Evolutionary conservation across 1,140 invertebrate species (phyloP), one percentile per base, ranked within the genome.

Genomic region (Steinernema feltiae): DNA sequence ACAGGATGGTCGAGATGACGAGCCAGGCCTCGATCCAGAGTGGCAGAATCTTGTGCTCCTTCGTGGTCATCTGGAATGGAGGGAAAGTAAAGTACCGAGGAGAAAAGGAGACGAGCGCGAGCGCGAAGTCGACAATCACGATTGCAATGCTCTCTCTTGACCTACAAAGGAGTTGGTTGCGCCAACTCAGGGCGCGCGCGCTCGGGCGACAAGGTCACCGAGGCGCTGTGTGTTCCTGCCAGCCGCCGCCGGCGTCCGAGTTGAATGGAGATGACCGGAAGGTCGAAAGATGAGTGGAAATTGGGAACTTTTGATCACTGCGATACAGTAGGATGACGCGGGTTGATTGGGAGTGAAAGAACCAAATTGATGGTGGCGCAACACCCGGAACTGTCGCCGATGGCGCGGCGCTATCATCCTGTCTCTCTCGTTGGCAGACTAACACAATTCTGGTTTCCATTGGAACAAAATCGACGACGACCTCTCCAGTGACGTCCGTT

Each of bases 11-110:
- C 17, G 82, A 83, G 12, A 77, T 46, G 12, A 82, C 31, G 3
- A 85, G 79, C 82, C 82, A 83, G 21, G 69, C 48, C 30, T 82
- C 76, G 29, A 83, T 73, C 82, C 82, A 83, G 24, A 75, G 32
- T 0, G 82, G 81, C 0, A 83, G 70, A 29, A 78, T 63, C 24
- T 63, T 63, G 24, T 63, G 53, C 24, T 63, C 53, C 53, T 27
- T 63, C 7, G 24, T 3, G 24, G 24, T 21, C 53, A 63, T 63
- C 53, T 27, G 53, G 24, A 63, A 63, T 27, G 7, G 15, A 63
- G 24, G 53, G 35, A 7, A 18, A 41, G 35, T 41, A 41, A 41
- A 18, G 35, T 41, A 7, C 24, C 7, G 53, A 15, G 53, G 15
- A 15, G 53, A 63, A 63, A 63, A 15, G 3, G 24, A 17, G 24